phyloP scores from a whole-genome alignment of 2,888 invertebrate species.

The Dorcus hopei region DNA sequence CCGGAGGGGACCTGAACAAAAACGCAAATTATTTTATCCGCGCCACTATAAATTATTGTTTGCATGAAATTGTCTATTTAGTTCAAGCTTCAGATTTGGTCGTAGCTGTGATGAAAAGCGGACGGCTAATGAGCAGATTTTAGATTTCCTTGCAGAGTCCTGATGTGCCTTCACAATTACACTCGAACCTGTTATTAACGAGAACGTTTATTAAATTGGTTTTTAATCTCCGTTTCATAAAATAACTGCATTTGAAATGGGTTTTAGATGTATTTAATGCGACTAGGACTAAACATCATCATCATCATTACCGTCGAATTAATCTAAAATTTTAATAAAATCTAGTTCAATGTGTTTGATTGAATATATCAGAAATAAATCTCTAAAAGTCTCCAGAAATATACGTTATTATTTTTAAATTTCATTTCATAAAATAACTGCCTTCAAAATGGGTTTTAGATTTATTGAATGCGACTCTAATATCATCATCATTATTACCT shows the following conservation, averaged over 20 bases:
- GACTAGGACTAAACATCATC: neutral
- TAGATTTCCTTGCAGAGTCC: neutral
- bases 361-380: too few species aligned
- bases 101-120: neutral
- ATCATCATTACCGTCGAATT: too few species aligned
- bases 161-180: neutral
- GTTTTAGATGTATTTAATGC: neutral
- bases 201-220: neutral
- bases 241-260: neutral
- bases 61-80: neutral
- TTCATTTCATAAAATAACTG: too few species aligned
- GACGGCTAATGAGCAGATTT: neutral
- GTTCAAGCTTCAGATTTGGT: neutral
- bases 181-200: neutral
- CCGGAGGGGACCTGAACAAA: neutral
- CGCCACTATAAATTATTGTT: neutral
- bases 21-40: slow-evolving; percentile 1
- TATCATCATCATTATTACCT: too few species aligned
- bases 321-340: too few species aligned
- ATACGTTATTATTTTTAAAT: too few species aligned
- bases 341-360: too few species aligned
- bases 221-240: neutral
- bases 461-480: too few species aligned
- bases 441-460: too few species aligned
- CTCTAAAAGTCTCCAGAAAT: too few species aligned